Conservation (phyloP, 2,113 vertebrate genomes). For the Phalacrocorax brasilianus region DNA sequence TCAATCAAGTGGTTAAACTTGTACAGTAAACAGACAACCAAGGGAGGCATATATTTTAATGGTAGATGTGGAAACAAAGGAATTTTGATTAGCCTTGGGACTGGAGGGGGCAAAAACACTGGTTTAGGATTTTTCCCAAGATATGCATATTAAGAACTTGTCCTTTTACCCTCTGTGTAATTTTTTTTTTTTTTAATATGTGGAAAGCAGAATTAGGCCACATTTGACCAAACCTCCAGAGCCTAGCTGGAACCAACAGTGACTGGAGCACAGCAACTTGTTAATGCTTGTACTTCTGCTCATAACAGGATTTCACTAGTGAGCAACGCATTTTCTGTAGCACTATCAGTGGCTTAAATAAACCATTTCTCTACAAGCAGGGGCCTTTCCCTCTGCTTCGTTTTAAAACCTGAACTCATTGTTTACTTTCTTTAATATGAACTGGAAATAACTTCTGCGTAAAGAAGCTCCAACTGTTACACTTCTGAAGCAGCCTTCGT, state of each 20-base stretch:
- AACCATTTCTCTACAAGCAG: background rate
- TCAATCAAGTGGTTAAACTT: slow-evolving; percentile 36
- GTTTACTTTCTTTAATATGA: slow-evolving; percentile 31
- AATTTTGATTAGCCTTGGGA: slow-evolving; percentile 59
- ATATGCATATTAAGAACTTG: slow-evolving; percentile 57
- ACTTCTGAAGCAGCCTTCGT: slow-evolving; percentile 17
- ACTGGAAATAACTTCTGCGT: slow-evolving; percentile 29
- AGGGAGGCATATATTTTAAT: slow-evolving; percentile 50
- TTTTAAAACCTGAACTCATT: background rate
- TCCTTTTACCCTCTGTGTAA: slow-evolving; percentile 62
- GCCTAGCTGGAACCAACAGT: slow-evolving; percentile 12
- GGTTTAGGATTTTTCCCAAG: slow-evolving; percentile 59
- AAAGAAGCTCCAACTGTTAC: slow-evolving; percentile 43
- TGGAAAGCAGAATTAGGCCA: slow-evolving; percentile 62
- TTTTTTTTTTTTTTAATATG: slow-evolving; percentile 47
- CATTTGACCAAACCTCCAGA: slow-evolving; percentile 61
- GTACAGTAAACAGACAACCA: slow-evolving; percentile 41
- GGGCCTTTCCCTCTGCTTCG: background rate
- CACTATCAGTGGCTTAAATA: background rate
- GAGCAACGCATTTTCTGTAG: background rate
- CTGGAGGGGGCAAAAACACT: slow-evolving; percentile 50
- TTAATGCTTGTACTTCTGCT: slow-evolving; percentile 44
- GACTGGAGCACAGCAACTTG: background rate
- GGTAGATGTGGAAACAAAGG: slow-evolving; percentile 56
- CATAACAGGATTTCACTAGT: slow-evolving; percentile 1